These are phyloP conservation scores for Oryzias javanicus DNA, from an alignment of 2,113 vertebrate species.

Conservation along the genomic window DNA sequence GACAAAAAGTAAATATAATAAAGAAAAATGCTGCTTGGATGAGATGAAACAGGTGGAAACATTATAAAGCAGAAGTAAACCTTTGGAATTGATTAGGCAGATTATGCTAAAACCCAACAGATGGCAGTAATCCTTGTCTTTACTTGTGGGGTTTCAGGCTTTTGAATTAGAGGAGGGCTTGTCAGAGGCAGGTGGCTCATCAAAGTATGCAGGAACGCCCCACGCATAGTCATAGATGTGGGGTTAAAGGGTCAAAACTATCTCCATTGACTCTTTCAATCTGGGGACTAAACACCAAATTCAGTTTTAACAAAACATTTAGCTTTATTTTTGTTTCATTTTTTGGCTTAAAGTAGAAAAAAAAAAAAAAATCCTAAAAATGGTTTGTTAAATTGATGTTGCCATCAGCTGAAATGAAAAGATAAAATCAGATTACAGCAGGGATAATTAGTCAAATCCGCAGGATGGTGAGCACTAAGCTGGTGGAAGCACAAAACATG, in stretches of 20 bases:
- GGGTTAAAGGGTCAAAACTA: constrained; percentile 22
- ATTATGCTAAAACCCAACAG: constrained; percentile 49
- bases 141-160: constrained; percentile 30
- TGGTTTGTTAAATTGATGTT: no score
- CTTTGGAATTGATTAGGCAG: constrained; percentile 39
- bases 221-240: constrained; percentile 20
- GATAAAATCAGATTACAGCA: no score
- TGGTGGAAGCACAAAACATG: no score
- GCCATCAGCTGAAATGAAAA: no score
- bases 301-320: no score
- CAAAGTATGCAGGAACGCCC: constrained; percentile 40
- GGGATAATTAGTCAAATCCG: no score
- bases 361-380: no score
- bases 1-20: constrained; percentile 42
- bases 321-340: no score
- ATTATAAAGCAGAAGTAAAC: neutral
- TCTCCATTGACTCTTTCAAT: constrained; percentile 52
- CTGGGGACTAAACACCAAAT: constrained; percentile 11
- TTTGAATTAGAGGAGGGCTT: constrained; percentile 31
- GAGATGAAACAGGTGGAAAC: constrained; percentile 17
- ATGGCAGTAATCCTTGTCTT: constrained; percentile 29
- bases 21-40: constrained; percentile 8
- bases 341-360: no score
- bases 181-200: constrained; percentile 25
- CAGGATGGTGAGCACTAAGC: no score